phyloP scores from a whole-genome alignment of 1,140 invertebrate species.

The Laupala kohalensis region DNA sequence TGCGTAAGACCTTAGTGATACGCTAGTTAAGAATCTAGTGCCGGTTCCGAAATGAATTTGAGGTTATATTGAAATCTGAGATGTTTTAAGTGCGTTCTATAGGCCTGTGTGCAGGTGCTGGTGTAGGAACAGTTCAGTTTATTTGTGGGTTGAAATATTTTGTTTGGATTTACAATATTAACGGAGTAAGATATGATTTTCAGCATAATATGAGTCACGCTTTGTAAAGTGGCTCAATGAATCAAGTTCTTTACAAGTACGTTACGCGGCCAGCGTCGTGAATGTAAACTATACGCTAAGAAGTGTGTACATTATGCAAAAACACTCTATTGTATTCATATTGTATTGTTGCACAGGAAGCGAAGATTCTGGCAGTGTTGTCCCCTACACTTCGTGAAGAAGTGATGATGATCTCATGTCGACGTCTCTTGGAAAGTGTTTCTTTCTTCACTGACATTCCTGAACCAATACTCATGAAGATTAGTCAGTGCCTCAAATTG shows the following conservation, averaged over 20 bases:
- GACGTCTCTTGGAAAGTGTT: constrained; percentile 14
- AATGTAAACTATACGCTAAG: too few species aligned
- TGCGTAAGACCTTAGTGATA: too few species aligned
- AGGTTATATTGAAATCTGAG: too few species aligned
- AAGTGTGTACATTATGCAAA: background rate
- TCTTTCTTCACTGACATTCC: background rate
- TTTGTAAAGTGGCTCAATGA: background rate
- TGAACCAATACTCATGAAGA: background rate
- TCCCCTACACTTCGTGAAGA: background rate
- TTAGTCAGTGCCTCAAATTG: constrained; percentile 23
- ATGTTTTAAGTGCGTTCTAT: too few species aligned
- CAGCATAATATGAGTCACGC: background rate
- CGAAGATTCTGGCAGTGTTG: background rate
- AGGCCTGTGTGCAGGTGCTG: too few species aligned
- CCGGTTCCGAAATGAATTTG: too few species aligned
- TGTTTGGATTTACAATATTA: too few species aligned
- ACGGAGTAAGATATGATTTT: background rate
- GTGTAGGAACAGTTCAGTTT: too few species aligned
- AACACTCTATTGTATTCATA: background rate
- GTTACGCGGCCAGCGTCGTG: too few species aligned
- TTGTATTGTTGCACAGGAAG: background rate
- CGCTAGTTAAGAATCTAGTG: too few species aligned
- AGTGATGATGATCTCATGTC: background rate
- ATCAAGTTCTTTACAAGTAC: too few species aligned
- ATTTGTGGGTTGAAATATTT: too few species aligned